Base-by-base conservation (phyloP, 2,797 vertebrate species). In the Brotula barbata region DNA sequence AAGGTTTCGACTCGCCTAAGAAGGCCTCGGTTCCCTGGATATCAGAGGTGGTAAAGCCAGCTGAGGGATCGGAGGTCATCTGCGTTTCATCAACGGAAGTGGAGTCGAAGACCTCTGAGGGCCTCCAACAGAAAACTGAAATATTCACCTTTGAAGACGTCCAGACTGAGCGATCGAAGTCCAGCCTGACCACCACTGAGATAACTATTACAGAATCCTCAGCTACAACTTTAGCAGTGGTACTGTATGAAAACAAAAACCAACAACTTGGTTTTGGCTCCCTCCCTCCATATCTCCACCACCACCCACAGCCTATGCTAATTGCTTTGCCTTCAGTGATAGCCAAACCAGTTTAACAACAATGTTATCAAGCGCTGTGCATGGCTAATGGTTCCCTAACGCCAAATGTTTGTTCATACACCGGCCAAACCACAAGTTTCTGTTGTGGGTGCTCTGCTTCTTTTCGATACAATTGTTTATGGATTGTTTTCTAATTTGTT, bases 171-270 rank as follows among this genome's bases (percentile, higher is more conserved):
- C 88, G 20, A 41, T 41, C 89, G 0, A 82, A 89, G 68, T 69
- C 88, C 80, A 85, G 87, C 64, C 68, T 90, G 67, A 87, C 91
- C 70, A 91, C 91, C 45, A 87, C 90, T 88, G 92, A 87, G 72
- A 92, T 92, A 58, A 68, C 77, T 22, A 67, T 93, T 61, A 90
- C 92, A 16, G 91, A 94, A 70, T 88, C 92, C 49, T 90, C 93
- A 0, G 43, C 94, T 21, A 62, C 93, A 0, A 87, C 94, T 73
- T 91, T 81, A 92, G 92, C 92, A 62, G 93, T 92, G 96, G 95
- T 97, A 97, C 84, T 91, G 91, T 91, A 91, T 91, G 84, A 87
- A 67, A 70, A 59, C 42, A 54, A 67, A 70, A 74, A 72, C 16
- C 46, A 60, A 45, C 45, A 39, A 58, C 33, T 28, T 12, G 22